A percentile compares a stretch with the other conserved stretches of the same genome.
Conservation (phyloP, 2,888 invertebrate genomes). For the Blastobasis lacticolella region DNA sequence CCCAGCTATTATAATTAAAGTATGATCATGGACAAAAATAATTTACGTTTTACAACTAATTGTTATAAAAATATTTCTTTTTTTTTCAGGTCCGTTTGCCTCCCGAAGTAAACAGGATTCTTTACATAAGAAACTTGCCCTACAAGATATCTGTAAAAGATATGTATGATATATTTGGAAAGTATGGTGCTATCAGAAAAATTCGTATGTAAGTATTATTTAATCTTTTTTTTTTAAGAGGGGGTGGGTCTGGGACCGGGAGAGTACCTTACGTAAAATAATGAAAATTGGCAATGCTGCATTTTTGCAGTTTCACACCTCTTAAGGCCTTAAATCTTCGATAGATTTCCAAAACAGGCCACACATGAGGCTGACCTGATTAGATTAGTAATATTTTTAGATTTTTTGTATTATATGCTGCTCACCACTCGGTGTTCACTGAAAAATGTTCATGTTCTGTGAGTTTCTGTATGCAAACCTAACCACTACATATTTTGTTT, state of each 20-base stretch:
- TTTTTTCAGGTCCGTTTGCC: slow-evolving; percentile 92
- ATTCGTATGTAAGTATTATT: slow-evolving; percentile 87
- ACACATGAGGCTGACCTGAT: too few species aligned
- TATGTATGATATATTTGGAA: slow-evolving; percentile 99
- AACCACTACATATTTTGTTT: slow-evolving; percentile 33
- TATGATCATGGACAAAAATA: neutral
- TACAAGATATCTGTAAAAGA: slow-evolving; percentile 99
- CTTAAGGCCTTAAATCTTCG: too few species aligned
- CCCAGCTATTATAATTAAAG: neutral
- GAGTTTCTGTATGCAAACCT: too few species aligned
- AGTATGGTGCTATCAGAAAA: slow-evolving; percentile 99
- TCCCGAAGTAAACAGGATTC: slow-evolving; percentile 97
- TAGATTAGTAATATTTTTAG: too few species aligned
- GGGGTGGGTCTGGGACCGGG: neutral
- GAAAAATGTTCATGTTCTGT: too few species aligned
- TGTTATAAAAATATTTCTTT: neutral
- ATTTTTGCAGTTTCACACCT: too few species aligned
- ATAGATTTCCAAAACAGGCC: too few species aligned
- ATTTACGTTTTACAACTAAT: neutral
- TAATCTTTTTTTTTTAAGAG: neutral
- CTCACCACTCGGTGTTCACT: too few species aligned
- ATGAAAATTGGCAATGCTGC: too few species aligned
- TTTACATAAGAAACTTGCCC: slow-evolving; percentile 97
- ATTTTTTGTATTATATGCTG: too few species aligned
- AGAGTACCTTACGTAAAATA: too few species aligned